These are phyloP conservation scores for Heliconius ismenius DNA, from an alignment of 2,888 invertebrate genomes.

Conservation along the genomic window DNA sequence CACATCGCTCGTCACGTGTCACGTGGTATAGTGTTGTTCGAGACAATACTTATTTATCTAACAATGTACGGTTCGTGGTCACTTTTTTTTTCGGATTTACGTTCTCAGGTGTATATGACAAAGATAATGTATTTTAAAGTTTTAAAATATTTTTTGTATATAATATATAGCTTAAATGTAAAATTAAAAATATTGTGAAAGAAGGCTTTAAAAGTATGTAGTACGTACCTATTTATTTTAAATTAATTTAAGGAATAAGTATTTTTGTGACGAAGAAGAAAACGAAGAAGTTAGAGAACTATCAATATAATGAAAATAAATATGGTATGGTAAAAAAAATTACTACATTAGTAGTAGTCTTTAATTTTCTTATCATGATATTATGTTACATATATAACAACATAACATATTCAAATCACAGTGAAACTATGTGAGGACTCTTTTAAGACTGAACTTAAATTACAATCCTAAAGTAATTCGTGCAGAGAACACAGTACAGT, in stretches of 20 bases:
- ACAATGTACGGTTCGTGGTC: neutral
- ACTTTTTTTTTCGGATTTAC: neutral
- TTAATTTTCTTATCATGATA: no score
- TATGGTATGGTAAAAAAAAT: neutral
- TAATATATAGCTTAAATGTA: no score
- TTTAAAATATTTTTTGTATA: neutral
- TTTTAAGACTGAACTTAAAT: no score
- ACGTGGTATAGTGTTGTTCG: neutral
- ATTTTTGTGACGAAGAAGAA: neutral
- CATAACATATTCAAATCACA: no score
- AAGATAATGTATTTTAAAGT: neutral
- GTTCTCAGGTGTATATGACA: neutral
- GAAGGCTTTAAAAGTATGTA: no score
- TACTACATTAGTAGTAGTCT: no score
- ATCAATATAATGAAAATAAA: neutral
- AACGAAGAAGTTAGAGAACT: neutral
- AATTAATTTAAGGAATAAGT: neutral
- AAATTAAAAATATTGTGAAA: no score
- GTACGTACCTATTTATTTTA: neutral
- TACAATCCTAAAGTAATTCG: no score
- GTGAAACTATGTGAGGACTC: no score
- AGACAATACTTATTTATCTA: slow-evolving; percentile 2
- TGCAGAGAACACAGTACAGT: no score
- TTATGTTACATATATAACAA: no score
- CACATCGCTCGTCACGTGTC: slow-evolving; percentile 34